Base-by-base conservation (phyloP, 2,797 vertebrate genomes). In the Melanotaenia nigrans region DNA sequence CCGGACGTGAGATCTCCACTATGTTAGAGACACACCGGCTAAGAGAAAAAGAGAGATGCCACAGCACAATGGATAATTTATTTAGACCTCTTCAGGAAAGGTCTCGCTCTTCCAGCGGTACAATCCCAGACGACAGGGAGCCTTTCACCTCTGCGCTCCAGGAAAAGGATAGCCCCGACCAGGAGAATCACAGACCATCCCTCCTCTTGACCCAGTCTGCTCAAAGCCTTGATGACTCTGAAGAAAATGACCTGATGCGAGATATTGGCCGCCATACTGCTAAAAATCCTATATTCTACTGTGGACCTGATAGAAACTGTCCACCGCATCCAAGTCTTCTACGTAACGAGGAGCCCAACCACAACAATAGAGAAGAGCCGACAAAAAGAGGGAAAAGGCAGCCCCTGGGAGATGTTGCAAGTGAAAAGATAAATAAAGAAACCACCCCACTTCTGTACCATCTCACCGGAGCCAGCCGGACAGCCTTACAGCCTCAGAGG, bases 391-490 rank as follows among this genome's bases (percentile, higher is more conserved):
- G 80, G 51, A 91, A 83, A 4, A 78, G 78, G 2, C 90, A 89
- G 58, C 77, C 83, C 0, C 55, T 78, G 60, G 84, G 82, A 4
- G 92, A 92, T 25, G 67, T 85, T 55, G 90, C 91, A 72, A 95
- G 87, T 13, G 94, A 94, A 2, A 95, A 93, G 71, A 97, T 97
- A 76, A 96, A 90, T 81, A 96, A 95, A 86, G 96, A 96, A 88
- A 92, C 90, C 0, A 97, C 96, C 16, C 97, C 97, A 0, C 93
- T 97, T 72, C 92, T 98, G 61, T 97, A 96, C 65, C 96, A 96
- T 11, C 96, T 97, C 13, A 96, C 96, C 4, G 95, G 93, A 61
- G 96, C 95, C 32, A 95, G 66, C 85, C 74, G 92, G 69, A 86
- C 66, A 0, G 81, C 61, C 0, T n/a, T 88, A 8, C 89, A 86